A percentile compares a stretch with the other conserved stretches of the same genome.
Evolutionary conservation across 2,888 invertebrate genomes (phyloP).

Genomic region (Dynastes hyllus): DNA sequence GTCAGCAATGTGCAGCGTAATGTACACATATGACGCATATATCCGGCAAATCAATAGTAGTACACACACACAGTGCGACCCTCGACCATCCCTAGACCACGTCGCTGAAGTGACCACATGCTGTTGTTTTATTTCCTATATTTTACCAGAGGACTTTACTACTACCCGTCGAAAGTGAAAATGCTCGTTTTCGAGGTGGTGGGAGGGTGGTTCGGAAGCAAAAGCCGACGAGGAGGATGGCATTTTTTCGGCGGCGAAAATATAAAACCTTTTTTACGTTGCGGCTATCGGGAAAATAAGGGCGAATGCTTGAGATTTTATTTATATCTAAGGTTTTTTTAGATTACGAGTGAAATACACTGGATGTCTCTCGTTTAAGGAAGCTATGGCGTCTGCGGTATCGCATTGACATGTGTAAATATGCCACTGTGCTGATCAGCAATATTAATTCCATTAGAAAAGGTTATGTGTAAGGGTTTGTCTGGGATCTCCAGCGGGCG

Average conservation of each 20-base stretch:
- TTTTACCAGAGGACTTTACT: conserved; percentile 65
- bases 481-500: no score
- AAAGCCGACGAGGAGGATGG: conserved; percentile 58
- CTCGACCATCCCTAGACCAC: conserved; percentile 58
- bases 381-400: no score
- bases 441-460: no score
- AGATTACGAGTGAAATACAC: conserved; percentile 7
- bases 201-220: conserved; percentile 49
- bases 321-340: conserved; percentile 25
- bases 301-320: conserved; percentile 32
- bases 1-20: conserved; percentile 63
- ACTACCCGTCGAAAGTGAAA: conserved; percentile 65
- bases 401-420: no score
- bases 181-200: conserved; percentile 63
- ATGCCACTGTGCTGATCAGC: no score
- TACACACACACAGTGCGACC: conserved; percentile 58
- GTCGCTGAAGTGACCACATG: conserved; percentile 61
- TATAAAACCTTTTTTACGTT: conserved; percentile 56
- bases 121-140: conserved; percentile 67
- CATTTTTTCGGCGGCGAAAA: conserved; percentile 57
- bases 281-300: conserved; percentile 29
- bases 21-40: conserved; percentile 67
- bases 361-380: neutral
- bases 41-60: conserved; percentile 69
- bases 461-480: no score